phyloP scores from a whole-genome alignment of 2,113 vertebrate species.

The Empidonax alnorum region DNA sequence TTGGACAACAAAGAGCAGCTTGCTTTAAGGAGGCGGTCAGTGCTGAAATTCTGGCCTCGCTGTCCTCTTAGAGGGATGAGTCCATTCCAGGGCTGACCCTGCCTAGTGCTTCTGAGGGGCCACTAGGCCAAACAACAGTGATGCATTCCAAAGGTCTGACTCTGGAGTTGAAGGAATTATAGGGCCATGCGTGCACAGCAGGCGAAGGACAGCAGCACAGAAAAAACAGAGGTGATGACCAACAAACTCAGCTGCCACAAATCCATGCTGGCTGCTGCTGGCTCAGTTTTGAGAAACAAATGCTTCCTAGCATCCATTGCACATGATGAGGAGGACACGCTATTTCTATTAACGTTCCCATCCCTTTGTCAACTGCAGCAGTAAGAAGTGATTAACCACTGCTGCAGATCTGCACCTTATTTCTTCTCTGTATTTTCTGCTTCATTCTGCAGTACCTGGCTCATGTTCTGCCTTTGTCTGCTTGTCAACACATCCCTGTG shows the following conservation, averaged over 20 bases:
- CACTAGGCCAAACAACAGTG: background rate
- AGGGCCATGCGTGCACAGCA: background rate
- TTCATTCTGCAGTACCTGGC: background rate
- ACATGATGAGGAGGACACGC: background rate
- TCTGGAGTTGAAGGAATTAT: background rate
- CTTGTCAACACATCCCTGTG: background rate
- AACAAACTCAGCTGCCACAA: background rate
- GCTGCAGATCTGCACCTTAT: background rate
- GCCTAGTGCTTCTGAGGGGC: background rate
- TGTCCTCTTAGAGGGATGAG: background rate
- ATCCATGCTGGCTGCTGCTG: background rate
- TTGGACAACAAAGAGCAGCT: background rate
- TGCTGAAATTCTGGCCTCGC: background rate
- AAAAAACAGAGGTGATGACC: background rate
- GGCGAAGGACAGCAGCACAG: background rate
- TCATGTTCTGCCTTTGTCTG: background rate
- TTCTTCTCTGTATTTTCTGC: background rate
- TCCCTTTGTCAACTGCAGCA: background rate
- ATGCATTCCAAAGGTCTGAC: background rate
- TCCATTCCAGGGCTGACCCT: background rate
- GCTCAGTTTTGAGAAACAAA: conserved; percentile 2
- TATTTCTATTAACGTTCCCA: background rate
- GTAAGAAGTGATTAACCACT: background rate
- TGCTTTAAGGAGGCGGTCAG: background rate
- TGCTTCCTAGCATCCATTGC: background rate